Evolutionary conservation across 2,113 vertebrate species (phyloP).

Genomic region (Hassar affinis): DNA sequence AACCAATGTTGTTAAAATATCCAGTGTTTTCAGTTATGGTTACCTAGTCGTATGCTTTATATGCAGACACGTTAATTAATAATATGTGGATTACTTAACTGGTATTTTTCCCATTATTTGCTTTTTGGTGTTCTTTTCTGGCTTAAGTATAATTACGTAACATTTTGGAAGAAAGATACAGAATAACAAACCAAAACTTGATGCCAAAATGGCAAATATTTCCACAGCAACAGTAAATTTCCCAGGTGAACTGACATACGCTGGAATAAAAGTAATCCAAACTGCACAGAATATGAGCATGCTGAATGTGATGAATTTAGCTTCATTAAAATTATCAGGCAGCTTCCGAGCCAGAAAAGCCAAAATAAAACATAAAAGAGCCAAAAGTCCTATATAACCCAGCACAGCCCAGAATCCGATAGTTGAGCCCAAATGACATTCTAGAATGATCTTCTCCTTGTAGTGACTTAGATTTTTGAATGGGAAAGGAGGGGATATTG

Average conservation of each 20-base stretch:
- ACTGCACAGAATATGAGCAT: constrained; percentile 17
- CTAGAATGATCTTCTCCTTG: neutral
- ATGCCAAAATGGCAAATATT: constrained; percentile 9
- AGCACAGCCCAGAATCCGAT: constrained; percentile 12
- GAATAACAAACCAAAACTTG: constrained; percentile 8
- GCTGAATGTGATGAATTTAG: constrained; percentile 13
- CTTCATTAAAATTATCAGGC: constrained; percentile 24
- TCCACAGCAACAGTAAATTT: constrained; percentile 21
- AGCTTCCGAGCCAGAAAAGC: neutral
- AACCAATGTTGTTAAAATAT: neutral
- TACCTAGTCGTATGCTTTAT: neutral
- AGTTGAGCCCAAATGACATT: constrained; percentile 10
- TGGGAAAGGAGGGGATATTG: constrained; percentile 8
- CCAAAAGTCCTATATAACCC: constrained; percentile 3
- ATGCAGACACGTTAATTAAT: neutral
- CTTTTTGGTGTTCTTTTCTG: constrained; percentile 15
- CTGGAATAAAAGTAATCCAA: constrained; percentile 18
- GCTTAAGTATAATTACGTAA: constrained; percentile 7
- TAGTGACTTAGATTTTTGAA: constrained; percentile 8
- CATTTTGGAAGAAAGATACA: constrained; percentile 16
- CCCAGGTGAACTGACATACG: constrained; percentile 3
- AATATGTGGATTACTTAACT: neutral
- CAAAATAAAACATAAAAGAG: constrained; percentile 12
- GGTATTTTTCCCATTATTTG: neutral
- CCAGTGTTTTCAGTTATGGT: neutral